Conservation (phyloP, 2,888 invertebrate genomes). For the Xestia c-nigrum region DNA sequence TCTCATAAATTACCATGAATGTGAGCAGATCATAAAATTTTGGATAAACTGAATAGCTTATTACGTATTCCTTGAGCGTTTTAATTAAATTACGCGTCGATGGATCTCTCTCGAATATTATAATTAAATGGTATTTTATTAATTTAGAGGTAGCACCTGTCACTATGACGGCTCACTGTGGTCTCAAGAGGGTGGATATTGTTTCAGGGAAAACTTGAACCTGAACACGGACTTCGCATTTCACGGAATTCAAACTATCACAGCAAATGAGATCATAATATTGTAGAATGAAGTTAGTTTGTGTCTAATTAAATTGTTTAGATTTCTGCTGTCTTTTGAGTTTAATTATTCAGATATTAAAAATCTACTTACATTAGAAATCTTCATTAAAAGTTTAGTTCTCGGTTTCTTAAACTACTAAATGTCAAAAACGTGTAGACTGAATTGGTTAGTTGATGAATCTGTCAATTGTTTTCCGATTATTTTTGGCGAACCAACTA, state of each 20-base stretch:
- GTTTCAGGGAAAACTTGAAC: background rate
- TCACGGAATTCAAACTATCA: background rate
- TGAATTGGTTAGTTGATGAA: background rate
- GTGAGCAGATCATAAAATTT: background rate
- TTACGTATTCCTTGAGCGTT: constrained; percentile 5
- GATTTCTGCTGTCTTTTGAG: background rate
- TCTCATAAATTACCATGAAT: background rate
- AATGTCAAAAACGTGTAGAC: background rate
- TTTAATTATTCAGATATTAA: background rate
- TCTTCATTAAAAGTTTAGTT: background rate
- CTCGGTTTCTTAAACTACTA: background rate
- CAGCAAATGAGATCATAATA: background rate
- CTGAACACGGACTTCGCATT: background rate
- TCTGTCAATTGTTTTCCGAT: background rate
- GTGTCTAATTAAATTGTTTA: background rate
- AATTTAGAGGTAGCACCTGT: constrained; percentile 13
- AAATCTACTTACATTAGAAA: background rate
- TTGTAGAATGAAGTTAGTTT: background rate
- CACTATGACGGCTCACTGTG: background rate
- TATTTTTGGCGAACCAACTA: background rate
- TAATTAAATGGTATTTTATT: constrained; percentile 1
- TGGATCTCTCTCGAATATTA: background rate
- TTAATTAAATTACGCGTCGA: constrained; percentile 9
- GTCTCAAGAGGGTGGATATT: background rate
- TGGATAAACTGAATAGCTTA: background rate